Percentiles rank a stretch among this genome's conserved stretches.
Evolutionary conservation across 2,797 vertebrate genomes (phyloP).

Genomic region (Myotis myotis): DNA sequence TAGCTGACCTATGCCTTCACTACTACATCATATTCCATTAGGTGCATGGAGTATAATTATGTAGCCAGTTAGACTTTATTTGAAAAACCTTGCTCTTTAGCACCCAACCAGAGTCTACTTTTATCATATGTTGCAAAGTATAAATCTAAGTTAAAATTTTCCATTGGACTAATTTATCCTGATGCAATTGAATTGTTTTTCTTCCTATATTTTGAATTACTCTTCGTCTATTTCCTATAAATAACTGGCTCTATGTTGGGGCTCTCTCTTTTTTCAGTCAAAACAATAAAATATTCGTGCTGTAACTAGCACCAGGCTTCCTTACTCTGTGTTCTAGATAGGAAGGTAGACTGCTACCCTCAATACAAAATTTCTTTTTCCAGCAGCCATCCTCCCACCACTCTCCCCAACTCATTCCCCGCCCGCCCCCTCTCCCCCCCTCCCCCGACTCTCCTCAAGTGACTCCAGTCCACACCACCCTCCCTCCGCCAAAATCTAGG

Average conservation of each 20-base stretch:
- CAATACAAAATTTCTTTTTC: neutral
- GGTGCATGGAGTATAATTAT: neutral
- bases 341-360: neutral
- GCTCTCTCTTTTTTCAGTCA: neutral
- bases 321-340: neutral
- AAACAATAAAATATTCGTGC: neutral
- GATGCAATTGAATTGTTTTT: constrained; percentile 10
- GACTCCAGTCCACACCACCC: neutral
- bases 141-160: constrained; percentile 38
- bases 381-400: neutral
- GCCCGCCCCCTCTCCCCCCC: accelerated
- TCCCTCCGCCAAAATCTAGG: neutral
- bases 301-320: neutral
- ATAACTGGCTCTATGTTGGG: neutral
- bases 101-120: neutral
- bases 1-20: neutral
- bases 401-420: neutral
- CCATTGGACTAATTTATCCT: constrained; percentile 7
- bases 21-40: neutral
- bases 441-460: neutral
- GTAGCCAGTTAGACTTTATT: constrained; percentile 12
- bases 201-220: neutral
- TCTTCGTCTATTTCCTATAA: neutral
- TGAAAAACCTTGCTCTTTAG: neutral
- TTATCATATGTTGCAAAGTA: neutral